Evolutionary conservation across 1,140 invertebrate species (phyloP), one percentile per base, ranked within the genome.

Genomic region (Bombus breviceps): DNA sequence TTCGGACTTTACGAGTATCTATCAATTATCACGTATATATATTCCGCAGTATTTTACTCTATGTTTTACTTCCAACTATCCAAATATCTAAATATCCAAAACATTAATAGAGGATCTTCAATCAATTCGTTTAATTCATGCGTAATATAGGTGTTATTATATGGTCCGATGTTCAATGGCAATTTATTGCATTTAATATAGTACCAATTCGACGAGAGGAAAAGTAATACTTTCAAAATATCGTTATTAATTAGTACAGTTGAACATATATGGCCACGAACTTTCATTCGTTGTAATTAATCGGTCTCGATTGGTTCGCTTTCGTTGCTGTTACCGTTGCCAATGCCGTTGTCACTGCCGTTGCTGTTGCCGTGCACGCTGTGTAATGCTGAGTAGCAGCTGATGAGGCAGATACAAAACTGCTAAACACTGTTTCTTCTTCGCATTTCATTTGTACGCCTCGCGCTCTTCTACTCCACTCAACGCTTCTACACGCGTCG

Each of bases 351-450:
- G 47, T 53, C 18, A 53, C 18, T 53, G 47, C 3, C 18, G 47
- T 53, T 53, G 47, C 47, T 53, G 89, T 86, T 88, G 86, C 77
- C 88, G 57, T 28, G 68, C 76, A 53, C 85, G 83, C 64, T 90
- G 86, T 88, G 85, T 43, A 89, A 88, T 89, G 91, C 89, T 85
- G 86, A 91, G 88, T 88, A 86, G 88, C 87, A 91, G 88, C 90
- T 91, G 90, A 92, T 89, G 85, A 81, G 80, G 84, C 87, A 89
- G 87, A 89, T 86, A 86, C 59, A 81, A 85, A 88, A 82, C 82
- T 76, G 62, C 79, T 88, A 85, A 91, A 91, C 88, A 81, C 81
- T 43, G 39, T 66, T 39, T 28, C 66, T 39, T 15, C 34, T 22
- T 43, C n/a, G 32, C n/a, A 37, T 57, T 39, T 69, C 43, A 15